A percentile compares a stretch with the other conserved stretches of the same genome.
Evolutionary conservation across 2,797 vertebrate species (phyloP).

Genomic region (Sebastes kiyomatsui): DNA sequence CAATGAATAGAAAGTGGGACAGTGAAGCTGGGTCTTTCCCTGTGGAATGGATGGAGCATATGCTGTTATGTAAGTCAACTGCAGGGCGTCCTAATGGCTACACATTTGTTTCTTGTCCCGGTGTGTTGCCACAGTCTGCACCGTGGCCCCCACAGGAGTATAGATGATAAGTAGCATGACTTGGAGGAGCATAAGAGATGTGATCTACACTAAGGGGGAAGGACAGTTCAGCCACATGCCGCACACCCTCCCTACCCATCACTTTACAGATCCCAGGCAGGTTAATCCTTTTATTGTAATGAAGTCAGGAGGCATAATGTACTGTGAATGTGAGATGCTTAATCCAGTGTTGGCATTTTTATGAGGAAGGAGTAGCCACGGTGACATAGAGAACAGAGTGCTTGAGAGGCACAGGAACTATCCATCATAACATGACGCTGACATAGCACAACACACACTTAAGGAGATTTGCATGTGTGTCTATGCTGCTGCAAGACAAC

Average conservation of each 20-base stretch:
- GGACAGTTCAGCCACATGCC: constrained; percentile 65
- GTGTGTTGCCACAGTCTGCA: constrained; percentile 14
- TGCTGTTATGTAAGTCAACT: constrained; percentile 65
- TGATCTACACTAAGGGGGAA: constrained; percentile 63
- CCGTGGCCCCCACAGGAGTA: constrained; percentile 8
- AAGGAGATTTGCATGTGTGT: constrained; percentile 39
- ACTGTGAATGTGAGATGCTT: constrained; percentile 72
- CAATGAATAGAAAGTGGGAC: constrained; percentile 35
- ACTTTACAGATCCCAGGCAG: constrained; percentile 59
- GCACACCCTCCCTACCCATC: constrained; percentile 54
- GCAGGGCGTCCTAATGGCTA: constrained; percentile 57
- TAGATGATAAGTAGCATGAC: constrained; percentile 61
- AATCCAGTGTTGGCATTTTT: constrained; percentile 77
- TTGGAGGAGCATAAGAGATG: constrained; percentile 45
- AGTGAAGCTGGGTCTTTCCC: constrained; percentile 18
- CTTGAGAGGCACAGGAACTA: constrained; percentile 30
- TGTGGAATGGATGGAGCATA: constrained; percentile 33
- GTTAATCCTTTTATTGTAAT: constrained; percentile 88
- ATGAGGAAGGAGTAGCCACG: constrained; percentile 69
- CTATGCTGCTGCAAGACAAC: not conserved
- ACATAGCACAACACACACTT: constrained; percentile 63
- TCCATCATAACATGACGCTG: constrained; percentile 72
- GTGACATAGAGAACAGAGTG: constrained; percentile 54
- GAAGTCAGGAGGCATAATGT: constrained; percentile 78
- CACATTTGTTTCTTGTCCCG: constrained; percentile 54